These are phyloP conservation scores for Denticeps clupeoides DNA, from an alignment of 2,797 vertebrate genomes.

Conservation along the genomic window DNA sequence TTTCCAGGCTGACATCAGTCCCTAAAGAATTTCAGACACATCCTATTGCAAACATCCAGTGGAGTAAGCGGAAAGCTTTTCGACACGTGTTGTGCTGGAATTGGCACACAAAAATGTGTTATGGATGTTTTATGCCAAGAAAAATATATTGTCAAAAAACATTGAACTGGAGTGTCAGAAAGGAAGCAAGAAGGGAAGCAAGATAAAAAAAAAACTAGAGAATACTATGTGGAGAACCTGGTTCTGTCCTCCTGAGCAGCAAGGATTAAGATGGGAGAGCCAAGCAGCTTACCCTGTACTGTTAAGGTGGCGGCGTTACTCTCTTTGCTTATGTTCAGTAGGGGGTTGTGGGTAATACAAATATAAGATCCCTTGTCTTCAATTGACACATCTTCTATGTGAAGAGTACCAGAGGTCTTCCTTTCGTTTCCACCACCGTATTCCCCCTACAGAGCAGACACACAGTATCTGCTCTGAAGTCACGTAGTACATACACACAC, in stretches of 20 bases:
- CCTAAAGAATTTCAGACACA: conserved; percentile 4
- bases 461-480: neutral
- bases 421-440: conserved; percentile 58
- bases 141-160: too few relatives aligned
- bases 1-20: conserved; percentile 29
- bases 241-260: too few relatives aligned
- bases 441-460: conserved; percentile 47
- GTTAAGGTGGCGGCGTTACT: conserved; percentile 50
- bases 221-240: too few relatives aligned
- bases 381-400: conserved; percentile 47
- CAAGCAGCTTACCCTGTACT: conserved; percentile 49
- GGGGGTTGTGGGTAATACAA: conserved; percentile 52
- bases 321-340: conserved; percentile 46
- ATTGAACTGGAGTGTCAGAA: neutral
- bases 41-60: too few relatives aligned
- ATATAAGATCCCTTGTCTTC: conserved; percentile 55
- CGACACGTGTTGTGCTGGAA: too few relatives aligned
- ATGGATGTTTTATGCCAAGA: too few relatives aligned
- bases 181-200: neutral
- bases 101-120: too few relatives aligned
- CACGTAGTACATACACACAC: neutral
- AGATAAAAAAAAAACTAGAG: too few relatives aligned
- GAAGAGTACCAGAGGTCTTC: conserved; percentile 60
- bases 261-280: too few relatives aligned
- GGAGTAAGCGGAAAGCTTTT: too few relatives aligned